These are phyloP conservation scores for Genyomyrus donnyi DNA, from an alignment of 2,113 vertebrate genomes.

Conservation along the genomic window DNA sequence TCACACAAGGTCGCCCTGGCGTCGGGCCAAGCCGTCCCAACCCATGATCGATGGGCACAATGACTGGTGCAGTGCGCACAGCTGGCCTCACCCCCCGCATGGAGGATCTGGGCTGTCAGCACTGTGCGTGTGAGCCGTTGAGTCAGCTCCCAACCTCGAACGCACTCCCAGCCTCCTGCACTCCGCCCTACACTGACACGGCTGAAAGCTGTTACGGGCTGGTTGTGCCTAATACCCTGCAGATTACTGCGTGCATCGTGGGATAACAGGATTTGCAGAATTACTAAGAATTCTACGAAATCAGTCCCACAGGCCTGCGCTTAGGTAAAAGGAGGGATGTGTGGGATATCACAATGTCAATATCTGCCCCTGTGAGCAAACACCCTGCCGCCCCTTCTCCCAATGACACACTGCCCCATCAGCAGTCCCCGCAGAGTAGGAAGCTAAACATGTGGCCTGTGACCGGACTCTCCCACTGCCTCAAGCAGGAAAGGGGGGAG, in stretches of 20 bases:
- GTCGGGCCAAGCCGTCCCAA: not conserved
- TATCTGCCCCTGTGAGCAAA: not conserved
- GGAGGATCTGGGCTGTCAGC: not conserved
- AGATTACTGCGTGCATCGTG: not conserved
- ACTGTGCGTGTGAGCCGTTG: not conserved
- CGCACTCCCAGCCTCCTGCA: not conserved
- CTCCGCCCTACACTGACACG: not conserved
- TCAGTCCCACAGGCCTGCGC: not conserved
- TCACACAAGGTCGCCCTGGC: not conserved
- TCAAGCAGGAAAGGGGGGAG: conserved; percentile 22
- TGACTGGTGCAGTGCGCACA: conserved; percentile 5
- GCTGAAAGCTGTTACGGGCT: not conserved
- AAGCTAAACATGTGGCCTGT: not conserved
- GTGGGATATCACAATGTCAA: too few species aligned
- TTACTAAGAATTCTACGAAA: not conserved
- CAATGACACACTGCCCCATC: not conserved
- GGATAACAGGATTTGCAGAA: not conserved
- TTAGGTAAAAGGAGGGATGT: not conserved
- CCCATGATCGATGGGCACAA: not conserved
- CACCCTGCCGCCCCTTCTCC: not conserved
- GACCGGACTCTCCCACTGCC: not conserved
- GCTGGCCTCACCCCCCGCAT: not conserved
- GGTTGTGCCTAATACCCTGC: not conserved
- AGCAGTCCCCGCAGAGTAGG: not conserved
- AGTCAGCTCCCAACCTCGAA: not conserved